Evolutionary conservation across 1,140 invertebrate species (phyloP).

Genomic region (Drosophila nebulosa): DNA sequence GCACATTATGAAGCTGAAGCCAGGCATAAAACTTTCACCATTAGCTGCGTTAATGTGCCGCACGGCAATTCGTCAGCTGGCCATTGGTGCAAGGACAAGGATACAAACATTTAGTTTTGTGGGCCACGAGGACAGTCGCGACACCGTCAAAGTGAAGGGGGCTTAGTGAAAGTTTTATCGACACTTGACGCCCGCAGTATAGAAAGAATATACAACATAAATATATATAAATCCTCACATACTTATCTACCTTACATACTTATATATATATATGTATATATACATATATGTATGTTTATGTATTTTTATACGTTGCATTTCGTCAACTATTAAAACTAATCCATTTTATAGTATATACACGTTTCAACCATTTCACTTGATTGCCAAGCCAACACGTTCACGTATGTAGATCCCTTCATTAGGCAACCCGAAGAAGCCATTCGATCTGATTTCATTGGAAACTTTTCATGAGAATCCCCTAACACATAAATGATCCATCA

Average conservation of each 20-base stretch:
- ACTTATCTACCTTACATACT: neutral
- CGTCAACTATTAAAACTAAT: neutral
- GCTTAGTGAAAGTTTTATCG: conserved; percentile 61
- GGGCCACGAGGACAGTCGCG: conserved; percentile 2
- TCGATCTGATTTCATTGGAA: too few species aligned
- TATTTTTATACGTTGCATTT: neutral
- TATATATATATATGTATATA: neutral
- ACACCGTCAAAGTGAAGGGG: conserved; percentile 33
- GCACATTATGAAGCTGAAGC: conserved; percentile 67
- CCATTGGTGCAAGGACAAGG: conserved; percentile 54
- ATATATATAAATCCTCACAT: neutral
- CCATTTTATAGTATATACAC: neutral
- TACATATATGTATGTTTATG: neutral
- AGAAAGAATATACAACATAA: neutral
- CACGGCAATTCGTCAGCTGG: conserved; percentile 72
- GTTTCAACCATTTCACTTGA: neutral
- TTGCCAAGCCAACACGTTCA: neutral
- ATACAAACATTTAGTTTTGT: neutral
- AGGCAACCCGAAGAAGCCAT: too few species aligned
- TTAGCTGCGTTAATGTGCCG: conserved; percentile 70
- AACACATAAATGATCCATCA: too few species aligned
- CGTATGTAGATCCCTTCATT: neutral
- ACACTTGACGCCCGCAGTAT: conserved; percentile 43
- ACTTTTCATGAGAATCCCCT: too few species aligned
- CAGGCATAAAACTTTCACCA: conserved; percentile 73